These are phyloP conservation scores for Promerops cafer DNA, from an alignment of 2,113 vertebrate genomes.

Conservation along the genomic window DNA sequence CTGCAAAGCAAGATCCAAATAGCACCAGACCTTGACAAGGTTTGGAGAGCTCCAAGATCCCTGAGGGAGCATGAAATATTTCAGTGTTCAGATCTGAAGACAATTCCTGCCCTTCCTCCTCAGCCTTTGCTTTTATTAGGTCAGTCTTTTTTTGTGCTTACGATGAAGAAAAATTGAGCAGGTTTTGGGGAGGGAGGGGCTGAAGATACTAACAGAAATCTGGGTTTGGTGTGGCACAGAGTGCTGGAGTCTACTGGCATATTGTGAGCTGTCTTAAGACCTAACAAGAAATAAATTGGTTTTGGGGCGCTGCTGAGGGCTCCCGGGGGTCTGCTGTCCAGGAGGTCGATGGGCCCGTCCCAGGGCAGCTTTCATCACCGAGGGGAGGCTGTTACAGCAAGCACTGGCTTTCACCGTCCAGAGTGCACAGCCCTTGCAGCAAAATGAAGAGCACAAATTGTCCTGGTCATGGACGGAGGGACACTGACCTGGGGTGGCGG, in stretches of 20 bases:
- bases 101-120: not conserved
- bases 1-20: not conserved
- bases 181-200: not conserved
- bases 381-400: not conserved
- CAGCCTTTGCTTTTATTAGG: not conserved
- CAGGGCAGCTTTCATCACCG: not conserved
- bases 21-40: not conserved
- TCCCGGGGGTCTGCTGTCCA: not conserved
- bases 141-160: not conserved
- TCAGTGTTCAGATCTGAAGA: not conserved
- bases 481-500: not conserved
- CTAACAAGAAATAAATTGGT: not conserved
- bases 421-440: not conserved
- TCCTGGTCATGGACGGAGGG: not conserved
- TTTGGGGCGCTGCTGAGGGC: not conserved
- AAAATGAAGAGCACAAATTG: not conserved
- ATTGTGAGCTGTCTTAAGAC: not conserved
- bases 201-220: not conserved
- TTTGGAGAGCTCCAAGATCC: not conserved
- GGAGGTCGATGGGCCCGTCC: not conserved
- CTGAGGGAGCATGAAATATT: not conserved
- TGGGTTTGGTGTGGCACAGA: not conserved
- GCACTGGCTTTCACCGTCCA: not conserved
- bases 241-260: not conserved
- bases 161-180: not conserved